Conservation (phyloP, 2,797 vertebrate genomes). For the Alosa sapidissima region DNA sequence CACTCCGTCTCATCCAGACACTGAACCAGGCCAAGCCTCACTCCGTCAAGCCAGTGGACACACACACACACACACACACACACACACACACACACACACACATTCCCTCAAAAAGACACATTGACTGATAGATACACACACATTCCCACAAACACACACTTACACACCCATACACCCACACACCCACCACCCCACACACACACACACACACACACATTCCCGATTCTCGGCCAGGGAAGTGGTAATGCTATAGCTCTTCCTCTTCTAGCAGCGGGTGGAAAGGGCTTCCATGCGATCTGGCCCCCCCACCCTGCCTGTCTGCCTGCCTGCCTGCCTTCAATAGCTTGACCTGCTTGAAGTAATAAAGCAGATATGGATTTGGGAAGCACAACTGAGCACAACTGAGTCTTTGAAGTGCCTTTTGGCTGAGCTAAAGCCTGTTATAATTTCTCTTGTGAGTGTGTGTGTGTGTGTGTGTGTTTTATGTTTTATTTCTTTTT, state of each 20-base stretch:
- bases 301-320: no score
- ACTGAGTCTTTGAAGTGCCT: constrained; percentile 32
- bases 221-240: neutral
- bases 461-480: neutral
- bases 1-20: neutral
- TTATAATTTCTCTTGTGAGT: constrained; percentile 22
- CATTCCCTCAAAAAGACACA: no score
- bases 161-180: neutral
- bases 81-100: neutral
- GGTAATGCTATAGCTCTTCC: neutral
- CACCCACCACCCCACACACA: neutral
- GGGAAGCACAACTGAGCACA: neutral
- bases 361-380: constrained; percentile 37
- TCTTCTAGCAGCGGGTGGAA: neutral
- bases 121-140: no score
- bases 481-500: constrained; percentile 17
- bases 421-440: constrained; percentile 32
- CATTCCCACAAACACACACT: neutral
- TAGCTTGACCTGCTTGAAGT: constrained; percentile 26
- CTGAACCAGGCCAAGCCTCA: neutral
- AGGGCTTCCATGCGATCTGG: no score
- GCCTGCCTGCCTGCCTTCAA: constrained; percentile 29
- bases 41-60: neutral
- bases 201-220: neutral
- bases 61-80: constrained; percentile 7